These are phyloP conservation scores for Drosophila lini DNA, from an alignment of 1,140 invertebrate genomes.

Conservation along the genomic window DNA sequence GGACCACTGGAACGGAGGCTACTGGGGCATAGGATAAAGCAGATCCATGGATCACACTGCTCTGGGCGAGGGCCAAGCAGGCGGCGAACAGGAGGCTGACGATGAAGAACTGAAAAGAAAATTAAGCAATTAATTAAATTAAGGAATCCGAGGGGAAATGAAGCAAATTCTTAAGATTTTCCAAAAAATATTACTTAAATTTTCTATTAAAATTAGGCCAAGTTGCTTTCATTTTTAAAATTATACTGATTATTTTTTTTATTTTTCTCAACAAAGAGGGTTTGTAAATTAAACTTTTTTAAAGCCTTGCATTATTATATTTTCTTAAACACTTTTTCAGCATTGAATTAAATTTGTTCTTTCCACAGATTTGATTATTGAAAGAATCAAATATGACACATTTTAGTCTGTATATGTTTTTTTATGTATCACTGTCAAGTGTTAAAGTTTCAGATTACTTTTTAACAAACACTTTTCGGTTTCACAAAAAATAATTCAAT, in stretches of 20 bases:
- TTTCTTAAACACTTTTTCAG: neutral
- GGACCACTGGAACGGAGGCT: slow-evolving; percentile 36
- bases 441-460: neutral
- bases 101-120: slow-evolving; percentile 58
- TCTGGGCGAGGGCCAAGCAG: slow-evolving; percentile 58
- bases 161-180: neutral
- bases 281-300: too few species aligned
- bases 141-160: too few species aligned
- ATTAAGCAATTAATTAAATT: neutral
- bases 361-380: neutral
- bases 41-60: slow-evolving; percentile 60
- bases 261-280: neutral
- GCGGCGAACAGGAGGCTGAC: slow-evolving; percentile 60
- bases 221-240: neutral
- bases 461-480: neutral
- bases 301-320: too few species aligned
- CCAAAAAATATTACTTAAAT: too few species aligned
- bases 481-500: neutral
- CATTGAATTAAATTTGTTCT: neutral
- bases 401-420: neutral
- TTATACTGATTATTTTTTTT: neutral
- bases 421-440: neutral
- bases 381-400: too few species aligned
- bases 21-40: slow-evolving; percentile 30
- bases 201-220: too few species aligned